Base-by-base conservation (phyloP, 2,797 vertebrate species). In the Somateria mollissima region DNA sequence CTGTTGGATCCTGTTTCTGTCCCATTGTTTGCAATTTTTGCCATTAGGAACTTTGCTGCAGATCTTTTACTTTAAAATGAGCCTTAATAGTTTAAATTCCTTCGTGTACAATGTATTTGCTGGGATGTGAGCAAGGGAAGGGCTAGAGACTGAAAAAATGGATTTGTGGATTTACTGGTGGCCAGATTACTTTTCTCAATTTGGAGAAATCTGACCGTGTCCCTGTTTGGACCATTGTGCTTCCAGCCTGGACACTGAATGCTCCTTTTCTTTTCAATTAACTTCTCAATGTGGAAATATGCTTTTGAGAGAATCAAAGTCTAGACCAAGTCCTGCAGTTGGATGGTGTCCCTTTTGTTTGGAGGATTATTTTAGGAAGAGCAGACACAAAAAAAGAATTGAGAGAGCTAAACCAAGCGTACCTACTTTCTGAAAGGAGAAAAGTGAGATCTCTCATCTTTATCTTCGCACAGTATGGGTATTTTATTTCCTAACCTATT, bases 401-500 rank as follows among this genome's bases (percentile, higher is more conserved):
- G 67, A 70, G 47, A 51, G 43, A 66, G 57, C 18, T 58, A 73
- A 90, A 11, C 43, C 49, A 32, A 56, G 65, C 81, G 39, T 70
- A 67, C 39, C 41, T 53, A 15, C 41, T 57, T 45, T 56, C n/a
- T 43, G 51, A 53, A 79, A 66, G 39, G 28, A 61, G 88, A 37
- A 22, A 60, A 30, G 4, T 18, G 49, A 45, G 16, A 28, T 70
- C 11, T 66, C n/a, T 66, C 36, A 20, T 34, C 32, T 62, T 82
- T 65, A 11, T 87, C 39, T 91, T 21, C n/a, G 16, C 76, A 87
- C 30, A 39, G 62, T 41, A 28, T 32, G 15, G 10, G 21, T 88
- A 45, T 93, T 90, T 80, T 60, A 58, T 91, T 87, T 79, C 77
- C 56, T 95, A 78, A 41, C 28, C 67, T 91, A 36, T 54, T 93